A percentile compares a stretch with the other conserved stretches of the same genome.
Evolutionary conservation across 2,797 vertebrate genomes (phyloP).

Genomic region (Nasua narica): DNA sequence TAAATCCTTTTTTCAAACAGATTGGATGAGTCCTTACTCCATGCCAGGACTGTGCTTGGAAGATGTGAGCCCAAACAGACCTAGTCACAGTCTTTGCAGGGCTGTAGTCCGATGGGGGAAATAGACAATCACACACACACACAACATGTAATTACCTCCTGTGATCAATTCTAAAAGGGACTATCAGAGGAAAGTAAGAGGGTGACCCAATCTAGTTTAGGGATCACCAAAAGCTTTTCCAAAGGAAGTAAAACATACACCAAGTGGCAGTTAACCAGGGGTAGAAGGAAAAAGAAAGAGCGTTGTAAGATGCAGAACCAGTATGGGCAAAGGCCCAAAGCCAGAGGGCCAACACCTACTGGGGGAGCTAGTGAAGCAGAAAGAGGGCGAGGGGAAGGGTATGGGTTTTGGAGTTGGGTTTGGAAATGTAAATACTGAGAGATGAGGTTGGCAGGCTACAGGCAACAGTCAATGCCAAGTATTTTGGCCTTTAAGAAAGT

Average conservation of each 20-base stretch:
- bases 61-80: neutral
- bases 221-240: neutral
- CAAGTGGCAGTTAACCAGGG: neutral
- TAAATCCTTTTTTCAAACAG: slow-evolving; percentile 14
- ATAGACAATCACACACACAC: neutral
- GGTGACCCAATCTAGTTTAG: neutral
- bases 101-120: neutral
- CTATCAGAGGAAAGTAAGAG: neutral
- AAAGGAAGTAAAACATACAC: neutral
- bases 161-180: neutral
- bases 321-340: neutral
- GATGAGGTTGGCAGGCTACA: neutral
- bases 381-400: neutral
- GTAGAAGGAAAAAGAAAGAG: neutral
- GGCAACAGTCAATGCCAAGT: neutral
- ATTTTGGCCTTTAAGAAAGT: neutral
- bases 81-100: neutral
- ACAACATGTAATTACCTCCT: neutral
- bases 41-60: neutral
- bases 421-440: neutral
- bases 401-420: neutral
- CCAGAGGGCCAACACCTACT: neutral
- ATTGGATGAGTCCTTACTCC: neutral
- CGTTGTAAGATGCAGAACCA: neutral
- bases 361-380: neutral